Evolutionary conservation across 2,113 vertebrate genomes (phyloP).

Genomic region (Halcyon malimbica): DNA sequence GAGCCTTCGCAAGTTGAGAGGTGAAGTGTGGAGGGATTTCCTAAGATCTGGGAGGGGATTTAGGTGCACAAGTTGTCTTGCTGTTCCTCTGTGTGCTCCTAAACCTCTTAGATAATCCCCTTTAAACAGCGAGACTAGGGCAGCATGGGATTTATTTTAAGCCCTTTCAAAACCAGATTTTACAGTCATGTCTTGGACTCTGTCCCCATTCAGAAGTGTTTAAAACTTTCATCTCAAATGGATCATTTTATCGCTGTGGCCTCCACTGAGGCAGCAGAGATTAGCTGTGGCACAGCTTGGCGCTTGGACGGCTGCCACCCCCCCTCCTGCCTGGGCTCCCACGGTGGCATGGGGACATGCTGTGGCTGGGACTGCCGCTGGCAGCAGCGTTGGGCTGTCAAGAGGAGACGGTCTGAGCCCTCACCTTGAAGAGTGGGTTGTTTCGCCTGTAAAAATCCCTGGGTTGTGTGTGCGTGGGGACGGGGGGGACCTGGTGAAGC

Average conservation of each 20-base stretch:
- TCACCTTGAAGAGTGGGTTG: neutral
- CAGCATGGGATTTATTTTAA: constrained; percentile 54
- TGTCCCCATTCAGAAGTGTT: neutral
- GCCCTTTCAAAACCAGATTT: constrained; percentile 41
- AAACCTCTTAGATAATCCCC: constrained; percentile 50
- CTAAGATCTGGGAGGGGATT: neutral
- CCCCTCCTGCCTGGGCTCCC: neutral
- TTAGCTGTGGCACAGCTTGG: neutral
- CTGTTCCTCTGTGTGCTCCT: neutral
- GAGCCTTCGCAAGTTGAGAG: rapidly evolving
- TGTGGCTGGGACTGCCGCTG: neutral
- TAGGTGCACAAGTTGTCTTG: neutral
- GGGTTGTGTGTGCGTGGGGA: neutral
- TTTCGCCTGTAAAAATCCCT: too few relatives aligned
- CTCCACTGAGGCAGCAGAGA: neutral
- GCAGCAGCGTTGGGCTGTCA: neutral
- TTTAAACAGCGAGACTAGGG: constrained; percentile 45
- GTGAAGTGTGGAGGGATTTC: neutral
- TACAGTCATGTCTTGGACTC: constrained; percentile 12
- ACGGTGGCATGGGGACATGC: rapidly evolving
- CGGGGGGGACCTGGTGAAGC: too few relatives aligned
- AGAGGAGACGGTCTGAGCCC: neutral
- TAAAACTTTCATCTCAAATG: neutral
- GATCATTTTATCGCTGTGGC: neutral
- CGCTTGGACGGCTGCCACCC: rapidly evolving